These are phyloP conservation scores for Drosophila sordidula DNA, from an alignment of 2,888 invertebrate genomes.

Conservation along the genomic window DNA sequence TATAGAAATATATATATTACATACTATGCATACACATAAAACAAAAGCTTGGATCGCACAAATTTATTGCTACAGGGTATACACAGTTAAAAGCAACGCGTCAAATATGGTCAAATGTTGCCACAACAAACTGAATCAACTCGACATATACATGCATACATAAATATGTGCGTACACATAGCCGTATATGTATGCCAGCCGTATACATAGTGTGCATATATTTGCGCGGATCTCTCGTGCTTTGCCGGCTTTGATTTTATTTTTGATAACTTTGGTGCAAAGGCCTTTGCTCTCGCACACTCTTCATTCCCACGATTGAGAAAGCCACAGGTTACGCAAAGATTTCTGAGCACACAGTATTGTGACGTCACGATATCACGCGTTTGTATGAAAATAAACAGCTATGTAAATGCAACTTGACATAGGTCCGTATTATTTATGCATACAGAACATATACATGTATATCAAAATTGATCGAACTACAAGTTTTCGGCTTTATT, in stretches of 20 bases:
- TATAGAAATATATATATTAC: too few species aligned
- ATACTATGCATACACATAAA: too few species aligned
- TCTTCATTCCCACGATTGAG: slow-evolving; percentile 5
- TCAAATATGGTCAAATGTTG: slow-evolving; percentile 59
- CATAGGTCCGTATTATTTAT: too few species aligned
- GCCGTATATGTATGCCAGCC: slow-evolving; percentile 16
- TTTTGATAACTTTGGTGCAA: slow-evolving; percentile 62
- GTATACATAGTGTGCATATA: slow-evolving; percentile 9
- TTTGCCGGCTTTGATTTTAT: slow-evolving; percentile 74
- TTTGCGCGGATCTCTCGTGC: slow-evolving; percentile 27
- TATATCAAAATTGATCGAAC: too few species aligned
- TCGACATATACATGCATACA: slow-evolving; percentile 1
- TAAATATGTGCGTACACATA: slow-evolving; percentile 19
- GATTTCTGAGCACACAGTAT: too few species aligned
- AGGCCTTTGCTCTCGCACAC: slow-evolving; percentile 26
- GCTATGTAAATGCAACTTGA: too few species aligned
- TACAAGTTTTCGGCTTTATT: too few species aligned
- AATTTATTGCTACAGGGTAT: slow-evolving; percentile 15
- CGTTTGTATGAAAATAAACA: too few species aligned
- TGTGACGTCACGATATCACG: too few species aligned
- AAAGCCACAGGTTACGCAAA: too few species aligned
- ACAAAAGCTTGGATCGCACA: not conserved
- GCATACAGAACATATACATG: too few species aligned
- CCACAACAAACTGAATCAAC: slow-evolving; percentile 35
- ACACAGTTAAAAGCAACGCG: slow-evolving; percentile 11